Conservation (phyloP, 1,140 invertebrate species). For the Brachionus angularis region DNA sequence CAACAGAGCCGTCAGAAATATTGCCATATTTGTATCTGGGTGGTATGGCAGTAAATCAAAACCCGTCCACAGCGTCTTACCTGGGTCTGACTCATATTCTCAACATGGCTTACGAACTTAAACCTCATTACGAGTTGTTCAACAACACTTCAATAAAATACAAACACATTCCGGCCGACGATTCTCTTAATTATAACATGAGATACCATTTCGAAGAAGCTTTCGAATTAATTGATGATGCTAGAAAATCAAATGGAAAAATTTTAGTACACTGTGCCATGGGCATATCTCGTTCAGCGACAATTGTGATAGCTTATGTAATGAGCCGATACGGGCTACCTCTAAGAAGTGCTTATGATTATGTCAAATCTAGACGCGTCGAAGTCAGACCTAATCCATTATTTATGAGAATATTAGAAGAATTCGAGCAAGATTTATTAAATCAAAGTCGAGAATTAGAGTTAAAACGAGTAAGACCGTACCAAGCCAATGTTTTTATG, state of each 20-base stretch:
- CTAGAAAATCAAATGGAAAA: slow-evolving; percentile 31
- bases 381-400: neutral
- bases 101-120: slow-evolving; percentile 42
- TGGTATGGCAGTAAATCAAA: neutral
- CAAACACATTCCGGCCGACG: slow-evolving; percentile 37
- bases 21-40: slow-evolving; percentile 13
- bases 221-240: slow-evolving; percentile 44
- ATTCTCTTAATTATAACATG: slow-evolving; percentile 44
- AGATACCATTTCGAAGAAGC: slow-evolving; percentile 44
- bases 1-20: too few species aligned
- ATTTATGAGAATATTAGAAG: slow-evolving; percentile 23
- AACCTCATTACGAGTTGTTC: slow-evolving; percentile 6
- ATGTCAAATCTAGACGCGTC: neutral
- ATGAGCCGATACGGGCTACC: slow-evolving; percentile 16
- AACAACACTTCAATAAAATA: slow-evolving; percentile 7
- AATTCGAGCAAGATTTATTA: slow-evolving; percentile 3
- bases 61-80: neutral
- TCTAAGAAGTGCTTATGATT: neutral
- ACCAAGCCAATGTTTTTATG: neutral
- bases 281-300: slow-evolving; percentile 45
- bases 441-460: too few species aligned
- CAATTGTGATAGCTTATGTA: slow-evolving; percentile 37
- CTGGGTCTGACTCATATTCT: slow-evolving; percentile 45
- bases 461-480: too few species aligned
- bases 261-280: slow-evolving; percentile 45